phyloP scores from a whole-genome alignment of 2,888 invertebrate species.

The Scelioninae gen. 1 region DNA sequence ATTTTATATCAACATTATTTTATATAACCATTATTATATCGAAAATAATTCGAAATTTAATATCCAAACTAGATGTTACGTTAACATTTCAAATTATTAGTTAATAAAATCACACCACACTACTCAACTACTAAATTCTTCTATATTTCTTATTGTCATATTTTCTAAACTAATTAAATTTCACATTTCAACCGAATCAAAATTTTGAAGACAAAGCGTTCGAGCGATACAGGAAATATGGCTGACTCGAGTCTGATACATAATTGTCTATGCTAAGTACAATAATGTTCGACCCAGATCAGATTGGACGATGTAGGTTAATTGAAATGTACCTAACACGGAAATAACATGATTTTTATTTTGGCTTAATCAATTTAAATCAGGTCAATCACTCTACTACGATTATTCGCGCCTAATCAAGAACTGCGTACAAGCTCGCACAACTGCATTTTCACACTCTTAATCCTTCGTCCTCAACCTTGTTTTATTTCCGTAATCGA shows the following conservation, averaged over 20 bases:
- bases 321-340: constrained; percentile 6
- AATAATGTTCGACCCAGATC: constrained; percentile 4
- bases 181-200: no score
- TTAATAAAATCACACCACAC: no score
- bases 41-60: no score
- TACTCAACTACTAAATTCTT: no score
- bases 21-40: no score
- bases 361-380: not conserved
- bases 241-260: not conserved
- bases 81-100: no score
- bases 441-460: constrained; percentile 2
- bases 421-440: not conserved
- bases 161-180: no score
- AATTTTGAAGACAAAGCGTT: no score
- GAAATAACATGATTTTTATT: constrained; percentile 4
- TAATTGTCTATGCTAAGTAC: constrained; percentile 5
- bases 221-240: no score
- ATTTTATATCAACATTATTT: no score
- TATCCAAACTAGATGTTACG: no score
- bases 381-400: not conserved
- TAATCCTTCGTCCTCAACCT: not conserved
- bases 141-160: no score
- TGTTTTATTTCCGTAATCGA: constrained; percentile 1
- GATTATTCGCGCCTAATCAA: constrained; percentile 4
- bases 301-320: constrained; percentile 4